Percentiles rank a stretch among this genome's conserved stretches.
Evolutionary conservation across 2,888 invertebrate genomes (phyloP).

Genomic region (Drosophila helvetica): DNA sequence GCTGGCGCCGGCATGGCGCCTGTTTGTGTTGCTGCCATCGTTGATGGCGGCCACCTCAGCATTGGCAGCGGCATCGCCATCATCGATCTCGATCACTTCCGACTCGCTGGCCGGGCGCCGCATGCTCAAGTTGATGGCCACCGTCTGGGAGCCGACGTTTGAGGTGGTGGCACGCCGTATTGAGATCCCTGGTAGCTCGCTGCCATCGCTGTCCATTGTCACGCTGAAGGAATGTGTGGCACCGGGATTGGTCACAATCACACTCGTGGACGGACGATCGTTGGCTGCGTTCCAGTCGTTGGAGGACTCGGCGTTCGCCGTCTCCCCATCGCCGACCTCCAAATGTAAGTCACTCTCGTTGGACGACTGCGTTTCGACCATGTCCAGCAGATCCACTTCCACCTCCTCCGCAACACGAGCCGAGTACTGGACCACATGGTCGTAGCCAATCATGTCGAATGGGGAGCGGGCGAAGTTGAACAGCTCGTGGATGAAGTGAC

Average conservation of each 20-base stretch:
- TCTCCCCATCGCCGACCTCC: conserved; percentile 29
- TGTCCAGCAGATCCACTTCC: conserved; percentile 77
- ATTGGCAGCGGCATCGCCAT: conserved; percentile 69
- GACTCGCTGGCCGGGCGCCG: conserved; percentile 78
- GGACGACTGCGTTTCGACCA: conserved; percentile 71
- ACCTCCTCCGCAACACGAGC: conserved; percentile 82
- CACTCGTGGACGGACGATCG: conserved; percentile 62
- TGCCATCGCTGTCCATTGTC: conserved; percentile 74
- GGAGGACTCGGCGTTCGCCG: conserved; percentile 20
- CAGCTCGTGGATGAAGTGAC: conserved; percentile 95
- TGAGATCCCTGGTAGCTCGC: conserved; percentile 73
- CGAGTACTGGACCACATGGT: conserved; percentile 88
- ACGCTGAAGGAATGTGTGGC: conserved; percentile 76
- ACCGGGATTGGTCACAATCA: conserved; percentile 72
- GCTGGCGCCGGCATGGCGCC: conserved; percentile 59
- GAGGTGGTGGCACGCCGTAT: conserved; percentile 68
- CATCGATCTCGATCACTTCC: conserved; percentile 78
- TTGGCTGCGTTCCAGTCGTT: conserved; percentile 26
- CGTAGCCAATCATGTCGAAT: conserved; percentile 93
- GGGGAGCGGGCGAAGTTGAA: conserved; percentile 94
- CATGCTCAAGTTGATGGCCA: conserved; percentile 82
- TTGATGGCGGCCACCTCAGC: conserved; percentile 72
- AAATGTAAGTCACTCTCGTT: conserved; percentile 48
- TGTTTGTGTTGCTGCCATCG: conserved; percentile 49
- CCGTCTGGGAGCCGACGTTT: conserved; percentile 69